Evolutionary conservation across 2,888 invertebrate species (phyloP).

Genomic region (Agrotis segetum): DNA sequence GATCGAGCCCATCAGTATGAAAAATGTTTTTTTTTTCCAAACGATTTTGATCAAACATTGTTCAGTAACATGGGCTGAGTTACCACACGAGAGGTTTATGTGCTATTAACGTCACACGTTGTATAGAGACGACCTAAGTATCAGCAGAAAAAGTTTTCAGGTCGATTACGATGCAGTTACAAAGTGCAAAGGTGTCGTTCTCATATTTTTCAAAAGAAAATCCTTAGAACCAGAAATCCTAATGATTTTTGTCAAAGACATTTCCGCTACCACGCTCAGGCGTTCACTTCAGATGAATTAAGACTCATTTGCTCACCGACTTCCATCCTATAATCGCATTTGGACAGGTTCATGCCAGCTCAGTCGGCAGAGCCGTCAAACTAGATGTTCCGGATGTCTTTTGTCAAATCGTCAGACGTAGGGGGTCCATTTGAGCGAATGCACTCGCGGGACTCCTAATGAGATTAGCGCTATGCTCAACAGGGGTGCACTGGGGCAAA

Average conservation of each 20-base stretch:
- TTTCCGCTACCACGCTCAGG: constrained; percentile 13
- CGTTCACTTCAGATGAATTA: constrained; percentile 47
- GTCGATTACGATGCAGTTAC: background rate
- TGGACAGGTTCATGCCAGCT: constrained; percentile 51
- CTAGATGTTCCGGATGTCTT: constrained; percentile 67
- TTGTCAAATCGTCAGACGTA: constrained; percentile 72
- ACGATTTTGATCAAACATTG: too few relatives aligned
- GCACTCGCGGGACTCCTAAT: constrained; percentile 73
- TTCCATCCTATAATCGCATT: constrained; percentile 60
- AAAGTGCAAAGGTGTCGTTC: background rate
- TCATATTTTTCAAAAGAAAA: background rate
- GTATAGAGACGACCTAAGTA: too few relatives aligned
- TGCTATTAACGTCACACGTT: too few relatives aligned
- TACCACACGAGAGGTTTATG: too few relatives aligned
- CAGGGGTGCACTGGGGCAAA: constrained; percentile 71
- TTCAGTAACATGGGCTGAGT: too few relatives aligned
- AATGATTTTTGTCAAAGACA: constrained; percentile 31
- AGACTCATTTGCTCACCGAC: constrained; percentile 41
- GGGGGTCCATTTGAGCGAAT: constrained; percentile 76
- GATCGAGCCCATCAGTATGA: too few relatives aligned
- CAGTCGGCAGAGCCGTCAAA: constrained; percentile 44
- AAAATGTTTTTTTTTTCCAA: too few relatives aligned
- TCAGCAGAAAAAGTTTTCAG: too few relatives aligned
- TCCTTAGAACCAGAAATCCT: constrained; percentile 5
- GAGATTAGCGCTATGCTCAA: constrained; percentile 77